Evolutionary conservation across 1,140 invertebrate species (phyloP), one percentile per base, ranked within the genome.

Genomic region (Bemisia tabaci): DNA sequence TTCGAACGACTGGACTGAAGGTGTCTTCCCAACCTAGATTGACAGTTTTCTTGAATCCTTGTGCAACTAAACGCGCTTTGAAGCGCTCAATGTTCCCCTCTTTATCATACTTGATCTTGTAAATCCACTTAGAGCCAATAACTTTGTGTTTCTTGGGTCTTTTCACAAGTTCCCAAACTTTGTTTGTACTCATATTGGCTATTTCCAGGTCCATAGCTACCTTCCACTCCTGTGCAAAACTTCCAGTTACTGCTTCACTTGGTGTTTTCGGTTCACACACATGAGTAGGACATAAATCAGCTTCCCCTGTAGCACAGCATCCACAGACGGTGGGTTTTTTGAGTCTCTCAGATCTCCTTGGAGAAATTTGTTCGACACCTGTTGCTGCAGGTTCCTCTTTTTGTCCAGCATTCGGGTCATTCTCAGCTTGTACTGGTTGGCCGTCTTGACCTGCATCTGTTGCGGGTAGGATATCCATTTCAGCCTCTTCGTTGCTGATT

Each of bases 21-120:
- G 74, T 74, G 25, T 75, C 71, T 24, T 66, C 27, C 60, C 70
- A 75, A 61, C 75, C 72, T 1, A 72, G 58, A 1, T 69, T 60
- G 1, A 64, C 62, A 22, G 64, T 24, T 21, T 5, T 24, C 17
- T 66, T 17, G 22, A 48, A 48, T 48, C 33, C 33, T 48, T 59
- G 26, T 33, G 65, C 65, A 0, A 72, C 33, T 9, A 48, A 17
- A 9, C 33, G 5, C 17, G 33, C 33, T 48, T 48, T 48, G 5
- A 48, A 17, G 5, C 33, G 5, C 17, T 48, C 33, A 17, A 48
- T 48, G 17, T 48, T 48, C 17, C 33, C 33, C 33, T 9, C 5
- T 48, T 48, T 17, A 48, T 48, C 33, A 48, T 48, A 17, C 17
- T 48, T 48, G 5, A 48, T 22, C 62, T 70, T 68, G 59, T 68